Base-by-base conservation (phyloP, 1,140 invertebrate genomes). In the Musca vetustissima region DNA sequence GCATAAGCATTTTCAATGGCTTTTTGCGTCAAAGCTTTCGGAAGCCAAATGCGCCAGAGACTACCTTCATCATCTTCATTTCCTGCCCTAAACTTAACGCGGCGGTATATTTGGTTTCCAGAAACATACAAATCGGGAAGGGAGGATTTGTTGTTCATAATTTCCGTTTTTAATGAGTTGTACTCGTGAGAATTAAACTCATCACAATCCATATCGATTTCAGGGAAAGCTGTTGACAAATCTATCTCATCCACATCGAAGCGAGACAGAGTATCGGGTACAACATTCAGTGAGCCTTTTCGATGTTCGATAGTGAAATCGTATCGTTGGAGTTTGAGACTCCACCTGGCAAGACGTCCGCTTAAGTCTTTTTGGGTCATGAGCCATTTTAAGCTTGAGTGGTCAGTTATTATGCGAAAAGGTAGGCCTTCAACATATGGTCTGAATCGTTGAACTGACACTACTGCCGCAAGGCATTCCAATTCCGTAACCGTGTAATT, bases 401-500 rank as follows among this genome's bases (percentile, higher is more conserved):
- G 76, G 66, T 84, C 76, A n/a, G 75, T 79, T 24, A 83, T 70
- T 2, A 85, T 68, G 8, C 67, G 70, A 67, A 86, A 85, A 24
- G 74, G 24, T 0, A 74, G 64, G 1, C 78, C 82, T 53, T 81
- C 76, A 2, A 85, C 19, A 71, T 83, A 86, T 7, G 74, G 70
- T 47, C 80, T 70, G 68, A 85, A 86, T 61, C 84, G 81, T 67
- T 83, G 71, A 48, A 83, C 73, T 8, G 75, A 80, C 66, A 74
- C 76, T 2, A 86, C 65, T 7, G 86, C 74, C 7, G 83, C 84
- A 15, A 85, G 71, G 55, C 76, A 78, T 74, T 86, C 84, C 64
- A 73, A 67, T 70, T 86, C 82, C 2, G 81, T 83, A 6, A 75
- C 73, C 0, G 24, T 52, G 48, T 73, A 74, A 7, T 72, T 73